phyloP scores from a whole-genome alignment of 2,888 invertebrate species.

The Pteria penguin region DNA sequence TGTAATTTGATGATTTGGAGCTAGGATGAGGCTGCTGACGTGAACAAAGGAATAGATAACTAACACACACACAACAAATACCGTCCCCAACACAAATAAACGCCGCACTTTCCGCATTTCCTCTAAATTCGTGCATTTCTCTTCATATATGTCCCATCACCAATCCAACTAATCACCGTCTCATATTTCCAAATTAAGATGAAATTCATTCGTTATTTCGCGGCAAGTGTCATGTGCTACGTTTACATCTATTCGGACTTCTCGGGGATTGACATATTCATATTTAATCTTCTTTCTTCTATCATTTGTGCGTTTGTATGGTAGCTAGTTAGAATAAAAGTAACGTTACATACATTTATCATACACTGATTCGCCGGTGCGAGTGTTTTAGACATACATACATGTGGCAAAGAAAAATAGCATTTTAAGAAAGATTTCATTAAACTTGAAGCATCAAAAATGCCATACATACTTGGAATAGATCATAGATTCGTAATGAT shows the following conservation, averaged over 20 bases:
- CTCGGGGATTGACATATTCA: too few relatives aligned
- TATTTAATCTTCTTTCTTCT: too few relatives aligned
- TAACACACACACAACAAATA: not conserved
- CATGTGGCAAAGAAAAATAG: too few relatives aligned
- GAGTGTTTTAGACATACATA: too few relatives aligned
- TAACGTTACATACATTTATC: too few relatives aligned
- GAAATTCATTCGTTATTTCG: conserved; percentile 2
- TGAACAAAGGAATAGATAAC: not conserved
- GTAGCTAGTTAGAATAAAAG: too few relatives aligned
- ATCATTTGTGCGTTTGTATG: too few relatives aligned
- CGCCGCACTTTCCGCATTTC: conserved; percentile 28
- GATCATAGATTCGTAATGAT: conserved; percentile 66
- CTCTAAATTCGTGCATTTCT: not conserved
- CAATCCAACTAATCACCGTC: too few relatives aligned
- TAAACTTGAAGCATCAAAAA: too few relatives aligned
- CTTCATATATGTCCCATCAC: not conserved
- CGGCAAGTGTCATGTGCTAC: conserved; percentile 11
- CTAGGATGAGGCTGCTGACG: not conserved
- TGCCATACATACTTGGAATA: conserved; percentile 62
- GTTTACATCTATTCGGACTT: conserved; percentile 1
- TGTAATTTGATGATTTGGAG: not conserved
- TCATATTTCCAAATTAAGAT: too few relatives aligned
- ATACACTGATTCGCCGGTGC: too few relatives aligned
- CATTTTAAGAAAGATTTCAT: too few relatives aligned
- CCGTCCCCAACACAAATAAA: not conserved